phyloP scores from a whole-genome alignment of 2,113 vertebrate genomes.

The Caracal caracal region DNA sequence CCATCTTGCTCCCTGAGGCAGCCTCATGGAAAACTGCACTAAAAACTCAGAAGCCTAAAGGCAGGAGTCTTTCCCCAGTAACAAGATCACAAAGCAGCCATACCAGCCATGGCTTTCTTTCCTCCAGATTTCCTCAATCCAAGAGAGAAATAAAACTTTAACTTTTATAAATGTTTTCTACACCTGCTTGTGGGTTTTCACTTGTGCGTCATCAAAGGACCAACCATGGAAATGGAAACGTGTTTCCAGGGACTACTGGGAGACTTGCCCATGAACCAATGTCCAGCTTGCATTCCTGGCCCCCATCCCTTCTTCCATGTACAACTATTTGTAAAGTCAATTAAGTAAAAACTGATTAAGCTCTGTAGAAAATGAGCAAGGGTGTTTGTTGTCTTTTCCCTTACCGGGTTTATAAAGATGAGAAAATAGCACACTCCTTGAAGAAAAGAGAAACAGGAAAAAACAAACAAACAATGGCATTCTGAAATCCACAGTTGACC shows the following conservation, averaged over 20 bases:
- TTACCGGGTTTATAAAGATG: neutral
- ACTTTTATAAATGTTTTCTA: neutral
- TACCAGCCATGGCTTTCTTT: neutral
- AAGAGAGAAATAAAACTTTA: neutral
- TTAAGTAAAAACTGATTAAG: neutral
- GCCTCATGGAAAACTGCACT: neutral
- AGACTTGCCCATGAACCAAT: neutral
- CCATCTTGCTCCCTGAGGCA: neutral
- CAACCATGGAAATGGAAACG: neutral
- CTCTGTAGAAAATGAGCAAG: neutral
- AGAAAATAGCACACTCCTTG: neutral
- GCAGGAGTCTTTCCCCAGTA: neutral
- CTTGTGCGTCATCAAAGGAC: neutral
- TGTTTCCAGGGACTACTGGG: neutral
- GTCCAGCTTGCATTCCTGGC: no score
- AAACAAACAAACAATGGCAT: neutral
- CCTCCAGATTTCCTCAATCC: neutral
- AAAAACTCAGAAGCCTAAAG: neutral
- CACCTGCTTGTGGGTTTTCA: neutral
- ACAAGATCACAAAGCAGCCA: neutral
- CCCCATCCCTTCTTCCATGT: neutral
- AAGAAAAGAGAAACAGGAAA: neutral
- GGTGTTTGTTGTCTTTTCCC: neutral
- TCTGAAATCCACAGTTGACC: neutral
- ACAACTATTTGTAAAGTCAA: neutral